Conservation (phyloP, 2,113 vertebrate genomes). For the Pampusana beccarii region DNA sequence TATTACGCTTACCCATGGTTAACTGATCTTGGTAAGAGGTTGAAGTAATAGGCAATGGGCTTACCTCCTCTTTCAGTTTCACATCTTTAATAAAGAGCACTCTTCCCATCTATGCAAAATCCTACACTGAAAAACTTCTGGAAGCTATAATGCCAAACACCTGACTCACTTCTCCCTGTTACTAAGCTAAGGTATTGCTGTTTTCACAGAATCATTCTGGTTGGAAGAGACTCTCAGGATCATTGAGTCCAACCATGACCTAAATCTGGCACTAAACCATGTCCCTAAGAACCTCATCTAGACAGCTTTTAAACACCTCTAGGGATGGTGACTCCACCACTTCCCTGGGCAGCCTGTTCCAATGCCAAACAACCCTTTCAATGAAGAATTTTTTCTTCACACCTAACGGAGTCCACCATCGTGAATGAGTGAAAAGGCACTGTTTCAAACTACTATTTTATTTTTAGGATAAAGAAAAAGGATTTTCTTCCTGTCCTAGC, state of each 20-base stretch:
- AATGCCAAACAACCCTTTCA: no score
- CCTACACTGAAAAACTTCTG: not conserved
- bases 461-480: not conserved
- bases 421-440: not conserved
- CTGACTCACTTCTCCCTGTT: conserved; percentile 2
- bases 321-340: no score
- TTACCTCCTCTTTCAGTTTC: not conserved
- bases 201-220: not conserved
- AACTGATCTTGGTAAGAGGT: not conserved
- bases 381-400: not conserved
- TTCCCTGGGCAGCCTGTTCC: no score
- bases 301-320: no score
- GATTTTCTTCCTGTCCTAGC: not conserved
- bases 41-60: not conserved
- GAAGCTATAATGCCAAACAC: not conserved
- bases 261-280: no score
- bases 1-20: not conserved
- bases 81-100: not conserved
- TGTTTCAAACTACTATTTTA: not conserved
- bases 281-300: no score
- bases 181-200: not conserved
- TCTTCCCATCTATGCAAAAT: not conserved
- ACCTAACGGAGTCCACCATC: not conserved
- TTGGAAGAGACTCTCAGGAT: no score
- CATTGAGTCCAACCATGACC: no score